Evolutionary conservation across 2,113 vertebrate species (phyloP).

Genomic region (Vireo altiloquus): DNA sequence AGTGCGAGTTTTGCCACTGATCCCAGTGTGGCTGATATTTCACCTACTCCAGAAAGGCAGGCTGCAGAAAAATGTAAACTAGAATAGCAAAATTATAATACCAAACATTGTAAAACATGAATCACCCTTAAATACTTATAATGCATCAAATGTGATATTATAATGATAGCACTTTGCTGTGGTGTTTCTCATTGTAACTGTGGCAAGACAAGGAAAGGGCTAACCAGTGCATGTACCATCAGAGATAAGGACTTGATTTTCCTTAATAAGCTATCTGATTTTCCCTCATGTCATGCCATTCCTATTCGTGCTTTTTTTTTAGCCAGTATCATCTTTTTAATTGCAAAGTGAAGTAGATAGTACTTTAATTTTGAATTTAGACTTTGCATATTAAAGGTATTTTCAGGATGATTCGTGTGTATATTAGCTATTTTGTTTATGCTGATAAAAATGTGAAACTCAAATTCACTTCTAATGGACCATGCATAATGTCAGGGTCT

Average conservation of each 20-base stretch:
- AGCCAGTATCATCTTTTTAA: neutral
- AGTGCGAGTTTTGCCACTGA: neutral
- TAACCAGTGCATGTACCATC: neutral
- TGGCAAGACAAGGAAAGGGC: neutral
- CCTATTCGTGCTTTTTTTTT: neutral
- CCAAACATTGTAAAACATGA: neutral
- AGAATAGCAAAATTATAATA: neutral
- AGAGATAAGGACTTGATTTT: neutral
- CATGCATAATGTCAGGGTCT: constrained; percentile 69
- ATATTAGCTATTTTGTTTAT: constrained; percentile 62
- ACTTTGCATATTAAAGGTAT: neutral
- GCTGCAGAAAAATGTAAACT: neutral
- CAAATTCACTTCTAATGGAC: constrained; percentile 71
- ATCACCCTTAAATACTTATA: neutral
- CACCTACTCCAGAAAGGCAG: neutral
- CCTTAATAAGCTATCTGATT: neutral
- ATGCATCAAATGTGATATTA: neutral
- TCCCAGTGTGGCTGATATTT: neutral
- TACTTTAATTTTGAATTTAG: constrained; percentile 46
- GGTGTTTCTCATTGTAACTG: neutral
- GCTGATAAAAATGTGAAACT: constrained; percentile 57
- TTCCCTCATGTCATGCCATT: neutral
- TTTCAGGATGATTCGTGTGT: constrained; percentile 36
- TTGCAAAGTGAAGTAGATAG: neutral
- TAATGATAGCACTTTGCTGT: neutral